Evolutionary conservation across 1,140 invertebrate species (phyloP), one percentile per base, ranked within the genome.

Genomic region (Trypoxylus dichotomus): DNA sequence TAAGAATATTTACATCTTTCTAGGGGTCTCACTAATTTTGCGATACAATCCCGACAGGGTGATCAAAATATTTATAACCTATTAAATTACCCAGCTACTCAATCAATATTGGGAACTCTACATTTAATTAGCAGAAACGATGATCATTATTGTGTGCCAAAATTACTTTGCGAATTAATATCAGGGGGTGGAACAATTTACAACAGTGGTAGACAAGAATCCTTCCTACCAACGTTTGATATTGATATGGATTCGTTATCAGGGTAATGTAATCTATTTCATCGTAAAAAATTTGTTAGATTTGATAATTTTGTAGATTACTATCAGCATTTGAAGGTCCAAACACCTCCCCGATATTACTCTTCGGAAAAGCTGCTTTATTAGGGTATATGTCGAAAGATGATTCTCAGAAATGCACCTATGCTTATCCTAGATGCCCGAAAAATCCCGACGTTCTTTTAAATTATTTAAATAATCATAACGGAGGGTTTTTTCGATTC

Each of bases 401-500:
- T 13, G 90, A 92, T 58, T 87, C 91, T 3, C 82, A 86, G 0
- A 87, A 88, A 29, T 95, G 93, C 82, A 87, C 90, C 8, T 86
- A 87, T 63, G 91, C 91, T 2, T 95, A 94, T 80, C 89, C 92
- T 0, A 88, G 89, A 29, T 96, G 94, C 81, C 94, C 94, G 0
- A 90, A 89, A 78, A 91, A 93, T 83, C 87, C 92, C 29, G 90
- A 93, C 77, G 89, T 91, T 81, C 87, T 95, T 10, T 88, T 95
- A 37, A 87, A 93, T 83, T 95, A 95, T 84, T 87, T 95, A 68
- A 95, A 96, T 86, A 96, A 95, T 85, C 91, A 96, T 83, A 94
- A 94, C 77, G 94, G 94, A 54, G 94, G 94, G 10, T 94, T 95
- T 84, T 95, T 95, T 84, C 89, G 93, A 76, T 93, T 93, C 82